A percentile compares a stretch with the other conserved stretches of the same genome.
Evolutionary conservation across 2,888 invertebrate species (phyloP).

Genomic region (Stegophylla sp.): DNA sequence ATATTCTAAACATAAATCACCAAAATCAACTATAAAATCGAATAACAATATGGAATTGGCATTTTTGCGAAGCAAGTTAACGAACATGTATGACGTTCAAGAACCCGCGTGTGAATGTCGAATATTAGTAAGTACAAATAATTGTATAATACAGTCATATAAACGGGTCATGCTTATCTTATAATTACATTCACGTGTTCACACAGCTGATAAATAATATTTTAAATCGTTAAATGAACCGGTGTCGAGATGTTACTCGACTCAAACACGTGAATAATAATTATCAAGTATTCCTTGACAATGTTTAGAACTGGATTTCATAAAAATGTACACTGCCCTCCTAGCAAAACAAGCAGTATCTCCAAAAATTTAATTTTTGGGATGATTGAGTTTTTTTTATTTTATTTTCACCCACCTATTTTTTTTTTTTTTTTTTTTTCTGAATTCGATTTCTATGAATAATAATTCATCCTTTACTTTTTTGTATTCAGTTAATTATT

Average conservation of each 20-base stretch:
- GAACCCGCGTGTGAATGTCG: not conserved
- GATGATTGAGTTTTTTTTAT: too few relatives aligned
- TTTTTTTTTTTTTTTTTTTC: too few relatives aligned
- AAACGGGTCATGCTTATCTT: slow-evolving; percentile 27
- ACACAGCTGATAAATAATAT: slow-evolving; percentile 27
- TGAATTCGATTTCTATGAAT: too few relatives aligned
- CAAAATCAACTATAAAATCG: slow-evolving; percentile 37
- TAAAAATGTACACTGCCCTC: too few relatives aligned
- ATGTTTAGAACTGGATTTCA: too few relatives aligned
- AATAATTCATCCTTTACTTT: too few relatives aligned
- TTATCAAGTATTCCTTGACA: not conserved
- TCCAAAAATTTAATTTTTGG: too few relatives aligned
- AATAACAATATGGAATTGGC: slow-evolving; percentile 18
- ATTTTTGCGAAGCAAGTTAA: slow-evolving; percentile 26
- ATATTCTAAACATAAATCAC: slow-evolving; percentile 52
- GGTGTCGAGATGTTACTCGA: not conserved
- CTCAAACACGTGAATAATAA: not conserved
- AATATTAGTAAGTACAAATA: not conserved
- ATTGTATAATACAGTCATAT: not conserved
- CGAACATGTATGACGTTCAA: slow-evolving; percentile 4
- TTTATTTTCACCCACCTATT: too few relatives aligned
- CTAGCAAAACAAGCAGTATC: too few relatives aligned
- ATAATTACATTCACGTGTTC: slow-evolving; percentile 25
- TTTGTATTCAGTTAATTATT: too few relatives aligned
- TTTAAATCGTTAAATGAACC: not conserved